Base-by-base conservation (phyloP, 23 tunicate genomes). In the Clavelina lepadiformis region DNA sequence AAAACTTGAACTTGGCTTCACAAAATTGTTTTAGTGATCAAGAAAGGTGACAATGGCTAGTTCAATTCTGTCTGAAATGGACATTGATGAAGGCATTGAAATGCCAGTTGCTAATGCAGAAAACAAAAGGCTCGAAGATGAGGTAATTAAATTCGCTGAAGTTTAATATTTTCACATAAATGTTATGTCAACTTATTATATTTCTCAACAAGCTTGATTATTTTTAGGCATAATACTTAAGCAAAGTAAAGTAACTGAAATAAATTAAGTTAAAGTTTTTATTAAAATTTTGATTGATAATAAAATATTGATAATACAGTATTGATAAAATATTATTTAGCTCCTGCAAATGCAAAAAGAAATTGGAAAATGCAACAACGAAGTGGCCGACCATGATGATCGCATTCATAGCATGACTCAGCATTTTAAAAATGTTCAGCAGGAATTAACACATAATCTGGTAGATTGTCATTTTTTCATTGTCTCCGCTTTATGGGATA, bases 61-160 rank as follows among this genome's bases (percentile, higher is more conserved):
- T 28, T 78, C 83, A n/a, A 78, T 89, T 0, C 32, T 89, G 58
- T 89, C 97, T 5, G 98, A 85, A 11, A 60, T 93, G 62, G 98
- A 79, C 41, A 85, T 88, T 88, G 98, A 93, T 67, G 98, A 93
- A 53, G 98, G 98, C n/a, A 78, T 83, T 53, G 94, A 73, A 24
- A 79, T 85, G 64, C 98, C 98, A 1, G 98, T 93, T 31, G 85
- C 98, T 19, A 93, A 93, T 74, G 59, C 38, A 18, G 94, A 84
- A 44, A 93, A 93, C 79, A 93, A 93, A 51, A 63, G 23, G 27
- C 83, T 93, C 37, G 98, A 91, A 67, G 68, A 81, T 50, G 89
- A 89, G 71, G 89, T 82, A 51, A 51, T 44, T 44, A 2, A 1
- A 18, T 3, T 1, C 18, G 31, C 33, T 30, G 15, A 11, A 11